These are phyloP conservation scores for Pogoniulus pusillus DNA, from an alignment of 2,797 vertebrate species.

Conservation along the genomic window DNA sequence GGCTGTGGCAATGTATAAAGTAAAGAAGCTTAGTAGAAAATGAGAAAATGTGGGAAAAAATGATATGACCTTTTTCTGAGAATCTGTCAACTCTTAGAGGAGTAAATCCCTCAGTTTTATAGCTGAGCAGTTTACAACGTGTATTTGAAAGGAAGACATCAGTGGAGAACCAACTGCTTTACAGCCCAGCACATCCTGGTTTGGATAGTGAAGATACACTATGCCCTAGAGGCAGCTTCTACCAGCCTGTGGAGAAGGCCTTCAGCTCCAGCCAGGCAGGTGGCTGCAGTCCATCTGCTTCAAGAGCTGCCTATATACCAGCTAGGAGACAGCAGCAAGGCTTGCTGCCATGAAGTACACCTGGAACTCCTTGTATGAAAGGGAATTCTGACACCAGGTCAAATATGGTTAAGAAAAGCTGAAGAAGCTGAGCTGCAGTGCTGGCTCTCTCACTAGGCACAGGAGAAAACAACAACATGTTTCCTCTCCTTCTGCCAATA, in stretches of 20 bases:
- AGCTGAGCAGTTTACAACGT: neutral
- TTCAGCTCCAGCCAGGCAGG: neutral
- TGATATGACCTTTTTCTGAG: neutral
- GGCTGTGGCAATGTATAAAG: constrained; percentile 70
- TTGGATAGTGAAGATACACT: neutral
- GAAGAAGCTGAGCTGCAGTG: neutral
- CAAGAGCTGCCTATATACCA: neutral
- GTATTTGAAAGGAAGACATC: neutral
- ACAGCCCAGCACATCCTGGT: neutral
- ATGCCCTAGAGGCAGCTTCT: neutral
- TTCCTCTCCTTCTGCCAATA: neutral
- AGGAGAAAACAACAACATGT: neutral
- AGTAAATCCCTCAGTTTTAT: neutral
- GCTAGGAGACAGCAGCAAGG: neutral
- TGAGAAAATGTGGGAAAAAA: neutral
- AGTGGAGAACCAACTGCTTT: neutral
- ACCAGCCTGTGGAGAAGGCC: neutral
- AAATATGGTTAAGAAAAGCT: neutral
- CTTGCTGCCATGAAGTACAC: neutral
- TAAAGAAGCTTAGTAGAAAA: neutral
- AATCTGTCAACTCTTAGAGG: neutral
- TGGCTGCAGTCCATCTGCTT: neutral
- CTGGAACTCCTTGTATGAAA: neutral
- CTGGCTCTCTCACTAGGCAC: neutral
- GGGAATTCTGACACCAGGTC: neutral